phyloP scores from a whole-genome alignment of 2,113 vertebrate genomes.

The Hiodon tergisus region DNA sequence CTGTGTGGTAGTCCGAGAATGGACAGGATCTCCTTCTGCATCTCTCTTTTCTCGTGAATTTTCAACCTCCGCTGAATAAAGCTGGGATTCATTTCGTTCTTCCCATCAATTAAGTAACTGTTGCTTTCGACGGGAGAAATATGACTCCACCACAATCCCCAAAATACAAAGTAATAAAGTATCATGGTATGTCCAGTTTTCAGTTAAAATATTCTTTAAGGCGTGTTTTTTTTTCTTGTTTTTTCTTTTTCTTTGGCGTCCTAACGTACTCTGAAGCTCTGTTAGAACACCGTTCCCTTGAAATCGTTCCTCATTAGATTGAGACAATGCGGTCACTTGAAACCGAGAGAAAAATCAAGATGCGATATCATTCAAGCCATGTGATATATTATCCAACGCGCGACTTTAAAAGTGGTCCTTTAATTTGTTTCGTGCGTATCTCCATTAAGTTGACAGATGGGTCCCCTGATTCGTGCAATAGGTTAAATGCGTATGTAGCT shows the following conservation, averaged over 20 bases:
- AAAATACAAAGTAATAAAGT: conserved; percentile 58
- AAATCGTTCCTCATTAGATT: neutral
- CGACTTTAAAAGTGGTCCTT: conserved; percentile 40
- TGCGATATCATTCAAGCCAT: conserved; percentile 30
- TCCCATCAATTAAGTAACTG: conserved; percentile 56
- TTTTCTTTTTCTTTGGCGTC: conserved; percentile 19
- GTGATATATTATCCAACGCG: conserved; percentile 39
- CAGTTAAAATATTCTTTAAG: neutral
- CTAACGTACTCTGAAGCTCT: neutral
- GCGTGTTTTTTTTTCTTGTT: conserved; percentile 18
- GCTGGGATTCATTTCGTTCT: conserved; percentile 59
- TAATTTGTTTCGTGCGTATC: conserved; percentile 32
- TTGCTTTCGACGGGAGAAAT: conserved; percentile 54
- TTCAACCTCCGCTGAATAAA: conserved; percentile 84
- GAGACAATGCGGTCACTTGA: neutral
- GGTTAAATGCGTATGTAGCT: neutral
- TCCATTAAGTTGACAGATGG: conserved; percentile 39
- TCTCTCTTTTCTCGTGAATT: conserved; percentile 87
- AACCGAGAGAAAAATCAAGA: conserved; percentile 11
- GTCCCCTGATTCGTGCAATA: conserved; percentile 39
- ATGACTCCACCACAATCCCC: conserved; percentile 73
- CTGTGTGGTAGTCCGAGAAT: conserved; percentile 87
- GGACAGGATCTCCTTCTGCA: conserved; percentile 93
- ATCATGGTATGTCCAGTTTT: conserved; percentile 57
- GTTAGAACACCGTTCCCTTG: neutral